These are phyloP conservation scores for Morinoia aosen DNA, from an alignment of 2,888 invertebrate species.

Conservation along the genomic window DNA sequence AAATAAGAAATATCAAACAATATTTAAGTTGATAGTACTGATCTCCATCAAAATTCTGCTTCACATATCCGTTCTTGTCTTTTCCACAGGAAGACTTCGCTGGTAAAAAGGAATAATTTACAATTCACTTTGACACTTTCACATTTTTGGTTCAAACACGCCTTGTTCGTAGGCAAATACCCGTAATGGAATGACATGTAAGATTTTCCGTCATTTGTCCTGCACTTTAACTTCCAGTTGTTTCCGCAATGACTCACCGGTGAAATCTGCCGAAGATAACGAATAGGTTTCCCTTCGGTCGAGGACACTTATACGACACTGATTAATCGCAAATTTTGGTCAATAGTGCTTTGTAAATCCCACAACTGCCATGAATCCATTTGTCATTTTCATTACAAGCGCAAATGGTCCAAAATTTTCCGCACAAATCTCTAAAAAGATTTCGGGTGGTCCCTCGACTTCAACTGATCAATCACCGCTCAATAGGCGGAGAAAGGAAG, in stretches of 20 bases:
- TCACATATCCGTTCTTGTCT: background rate
- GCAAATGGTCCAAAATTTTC: conserved; percentile 11
- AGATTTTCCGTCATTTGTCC: background rate
- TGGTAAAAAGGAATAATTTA: background rate
- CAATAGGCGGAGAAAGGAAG: background rate
- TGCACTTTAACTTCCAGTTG: background rate
- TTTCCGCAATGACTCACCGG: background rate
- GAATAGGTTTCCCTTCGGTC: background rate
- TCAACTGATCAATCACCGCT: background rate
- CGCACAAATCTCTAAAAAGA: conserved; percentile 46
- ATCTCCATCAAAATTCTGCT: background rate
- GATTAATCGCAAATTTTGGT: conserved; percentile 24
- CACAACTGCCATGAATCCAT: conserved; percentile 35
- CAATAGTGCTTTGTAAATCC: background rate
- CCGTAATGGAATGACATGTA: background rate
- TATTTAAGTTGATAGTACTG: too few relatives aligned
- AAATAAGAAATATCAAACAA: too few relatives aligned
- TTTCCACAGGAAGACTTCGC: background rate
- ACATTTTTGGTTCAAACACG: background rate
- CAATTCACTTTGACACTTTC: background rate
- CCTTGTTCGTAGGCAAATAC: background rate
- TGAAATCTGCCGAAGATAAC: background rate
- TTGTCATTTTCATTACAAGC: conserved; percentile 35
- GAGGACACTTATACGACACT: background rate
- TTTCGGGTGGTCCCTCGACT: background rate